These are phyloP conservation scores for Onthophagus sagittarius DNA, from an alignment of 2,888 invertebrate species.

Conservation along the genomic window DNA sequence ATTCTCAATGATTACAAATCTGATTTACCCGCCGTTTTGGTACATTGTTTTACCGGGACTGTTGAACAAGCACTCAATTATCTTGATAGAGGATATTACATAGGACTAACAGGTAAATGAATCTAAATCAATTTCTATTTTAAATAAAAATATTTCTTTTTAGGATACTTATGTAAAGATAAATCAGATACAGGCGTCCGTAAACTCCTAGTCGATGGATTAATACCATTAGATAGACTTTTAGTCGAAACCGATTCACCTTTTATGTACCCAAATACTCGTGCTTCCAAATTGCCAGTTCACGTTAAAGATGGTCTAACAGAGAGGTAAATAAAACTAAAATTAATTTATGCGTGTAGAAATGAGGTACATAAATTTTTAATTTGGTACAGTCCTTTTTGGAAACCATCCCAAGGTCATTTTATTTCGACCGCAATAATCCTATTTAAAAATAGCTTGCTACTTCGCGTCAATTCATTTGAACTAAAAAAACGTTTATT, in stretches of 20 bases:
- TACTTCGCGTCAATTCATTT: background rate
- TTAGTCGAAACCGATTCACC: slow-evolving; percentile 92
- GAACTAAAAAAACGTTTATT: background rate
- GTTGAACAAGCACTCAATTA: slow-evolving; percentile 79
- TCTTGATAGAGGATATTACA: slow-evolving; percentile 78
- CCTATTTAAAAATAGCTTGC: background rate
- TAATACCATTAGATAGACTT: slow-evolving; percentile 77
- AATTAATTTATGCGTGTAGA: background rate
- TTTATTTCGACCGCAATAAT: background rate
- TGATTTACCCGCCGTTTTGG: slow-evolving; percentile 72
- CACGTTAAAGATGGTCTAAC: slow-evolving; percentile 85
- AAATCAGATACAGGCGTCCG: slow-evolving; percentile 88
- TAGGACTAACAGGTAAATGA: slow-evolving; percentile 70
- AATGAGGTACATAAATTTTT: too few species aligned
- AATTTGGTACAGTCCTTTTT: background rate
- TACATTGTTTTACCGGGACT: slow-evolving; percentile 90
- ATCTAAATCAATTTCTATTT: background rate
- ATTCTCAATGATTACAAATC: slow-evolving; percentile 58
- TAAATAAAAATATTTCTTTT: slow-evolving; percentile 29
- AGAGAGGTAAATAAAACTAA: slow-evolving; percentile 59
- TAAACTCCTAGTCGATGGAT: slow-evolving; percentile 73
- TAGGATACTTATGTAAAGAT: slow-evolving; percentile 84
- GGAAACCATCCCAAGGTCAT: background rate
- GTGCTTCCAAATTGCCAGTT: slow-evolving; percentile 85
- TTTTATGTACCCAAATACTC: slow-evolving; percentile 93